Evolutionary conservation across 64 coral and sea anemone genomes (phyloP).

Genomic region (Hydrozoanthus tunicans): DNA sequence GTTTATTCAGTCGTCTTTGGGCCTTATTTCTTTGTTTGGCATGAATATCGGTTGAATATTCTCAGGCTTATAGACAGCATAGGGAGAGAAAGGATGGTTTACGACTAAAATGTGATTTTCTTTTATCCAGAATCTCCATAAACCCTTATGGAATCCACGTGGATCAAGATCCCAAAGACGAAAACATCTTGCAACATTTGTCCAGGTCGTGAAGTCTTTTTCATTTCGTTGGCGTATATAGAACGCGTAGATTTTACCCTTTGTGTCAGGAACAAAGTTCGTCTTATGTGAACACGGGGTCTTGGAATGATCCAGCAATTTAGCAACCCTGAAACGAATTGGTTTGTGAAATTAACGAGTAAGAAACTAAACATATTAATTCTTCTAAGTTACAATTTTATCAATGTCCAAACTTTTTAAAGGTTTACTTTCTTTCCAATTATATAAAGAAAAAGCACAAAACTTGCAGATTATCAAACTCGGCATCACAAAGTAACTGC

Average conservation of each 20-base stretch:
- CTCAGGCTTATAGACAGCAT: constrained; percentile 63
- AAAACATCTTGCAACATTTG: constrained; percentile 76
- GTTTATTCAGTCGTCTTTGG: constrained; percentile 22
- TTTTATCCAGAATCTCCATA: constrained; percentile 81
- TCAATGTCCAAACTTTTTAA: too few species aligned
- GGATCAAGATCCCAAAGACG: constrained; percentile 76
- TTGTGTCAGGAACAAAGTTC: constrained; percentile 75
- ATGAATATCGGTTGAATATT: constrained; percentile 71
- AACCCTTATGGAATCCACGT: constrained; percentile 70
- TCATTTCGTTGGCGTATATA: constrained; percentile 57
- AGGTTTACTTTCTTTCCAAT: too few species aligned
- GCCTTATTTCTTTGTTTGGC: constrained; percentile 63
- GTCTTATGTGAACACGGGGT: constrained; percentile 74
- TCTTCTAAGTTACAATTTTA: too few species aligned
- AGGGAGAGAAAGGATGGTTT: constrained; percentile 70
- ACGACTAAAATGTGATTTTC: constrained; percentile 74
- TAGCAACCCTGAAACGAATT: constrained; percentile 12
- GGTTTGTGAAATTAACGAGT: background rate
- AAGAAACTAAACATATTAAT: background rate
- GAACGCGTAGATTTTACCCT: constrained; percentile 68
- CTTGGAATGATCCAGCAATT: constrained; percentile 67
- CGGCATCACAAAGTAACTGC: too few species aligned
- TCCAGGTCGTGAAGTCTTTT: constrained; percentile 66
- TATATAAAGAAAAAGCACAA: too few species aligned
- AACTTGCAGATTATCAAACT: too few species aligned